phyloP scores from a whole-genome alignment of 2,888 invertebrate species.

The Tribolium freemani region DNA sequence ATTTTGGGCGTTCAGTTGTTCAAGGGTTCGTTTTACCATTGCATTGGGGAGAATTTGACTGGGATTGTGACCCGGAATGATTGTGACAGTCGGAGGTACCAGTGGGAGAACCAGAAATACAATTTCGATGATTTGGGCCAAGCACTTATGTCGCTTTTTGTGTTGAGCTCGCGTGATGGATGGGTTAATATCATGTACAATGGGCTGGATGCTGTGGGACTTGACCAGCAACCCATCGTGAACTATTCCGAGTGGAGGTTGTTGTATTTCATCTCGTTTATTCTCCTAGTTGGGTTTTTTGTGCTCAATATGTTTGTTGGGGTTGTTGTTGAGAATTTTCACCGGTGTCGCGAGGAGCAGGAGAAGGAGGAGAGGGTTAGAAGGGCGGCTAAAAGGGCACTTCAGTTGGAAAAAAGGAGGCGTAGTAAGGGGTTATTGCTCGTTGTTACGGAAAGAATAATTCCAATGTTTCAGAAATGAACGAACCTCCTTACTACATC shows the following conservation, averaged over 20 bases:
- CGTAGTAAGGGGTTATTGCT: constrained; percentile 76
- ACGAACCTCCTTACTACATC: constrained; percentile 96
- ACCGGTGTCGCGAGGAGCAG: constrained; percentile 98
- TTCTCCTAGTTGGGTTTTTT: constrained; percentile 98
- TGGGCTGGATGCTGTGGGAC: constrained; percentile 97
- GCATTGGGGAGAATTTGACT: constrained; percentile 92
- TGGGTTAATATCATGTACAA: constrained; percentile 99
- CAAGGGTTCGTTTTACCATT: constrained; percentile 98
- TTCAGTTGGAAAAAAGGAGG: constrained; percentile 96
- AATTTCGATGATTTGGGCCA: constrained; percentile 99
- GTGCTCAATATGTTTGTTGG: constrained; percentile 99
- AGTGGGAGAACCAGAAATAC: constrained; percentile 98
- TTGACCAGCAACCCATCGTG: constrained; percentile 97
- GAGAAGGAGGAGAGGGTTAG: constrained; percentile 97
- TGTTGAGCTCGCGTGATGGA: constrained; percentile 97
- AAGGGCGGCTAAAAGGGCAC: constrained; percentile 90
- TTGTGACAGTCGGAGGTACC: constrained; percentile 77
- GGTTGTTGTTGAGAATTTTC: constrained; percentile 99
- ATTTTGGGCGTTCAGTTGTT: constrained; percentile 99
- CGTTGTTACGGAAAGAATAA: neutral
- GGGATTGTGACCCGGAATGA: constrained; percentile 89
- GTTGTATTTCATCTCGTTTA: constrained; percentile 98
- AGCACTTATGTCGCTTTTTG: constrained; percentile 98
- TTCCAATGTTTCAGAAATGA: constrained; percentile 80
- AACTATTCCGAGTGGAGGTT: constrained; percentile 99